Conservation (phyloP, 2,888 invertebrate genomes). For the Scaptomyza flava region DNA sequence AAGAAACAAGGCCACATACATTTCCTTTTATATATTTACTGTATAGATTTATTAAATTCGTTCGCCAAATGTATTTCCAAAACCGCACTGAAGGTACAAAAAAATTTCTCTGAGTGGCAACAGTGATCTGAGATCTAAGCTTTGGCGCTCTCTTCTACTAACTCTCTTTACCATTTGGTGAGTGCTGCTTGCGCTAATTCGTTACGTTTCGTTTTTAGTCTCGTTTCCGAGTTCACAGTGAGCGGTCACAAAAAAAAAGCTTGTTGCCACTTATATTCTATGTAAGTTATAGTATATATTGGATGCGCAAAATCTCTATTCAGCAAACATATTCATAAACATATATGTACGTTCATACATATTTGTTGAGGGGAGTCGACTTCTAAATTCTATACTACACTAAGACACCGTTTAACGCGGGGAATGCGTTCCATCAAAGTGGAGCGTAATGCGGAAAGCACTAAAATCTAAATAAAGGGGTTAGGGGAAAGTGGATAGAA, state of each 20-base stretch:
- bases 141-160: slow-evolving; percentile 12
- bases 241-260: slow-evolving; percentile 49
- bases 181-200: slow-evolving; percentile 30
- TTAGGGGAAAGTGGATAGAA: no score
- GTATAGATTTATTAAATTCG: no score
- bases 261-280: slow-evolving; percentile 21
- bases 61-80: not conserved
- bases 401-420: no score
- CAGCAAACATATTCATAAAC: not conserved
- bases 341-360: not conserved
- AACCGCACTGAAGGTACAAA: not conserved
- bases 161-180: slow-evolving; percentile 16
- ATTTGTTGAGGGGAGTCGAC: slow-evolving; percentile 18
- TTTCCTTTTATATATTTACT: no score
- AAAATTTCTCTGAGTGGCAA: not conserved
- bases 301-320: slow-evolving; percentile 41
- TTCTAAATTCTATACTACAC: slow-evolving; percentile 19
- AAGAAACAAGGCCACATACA: no score
- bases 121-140: slow-evolving; percentile 36
- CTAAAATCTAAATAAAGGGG: no score
- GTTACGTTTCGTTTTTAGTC: slow-evolving; percentile 57
- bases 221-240: slow-evolving; percentile 60
- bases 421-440: no score
- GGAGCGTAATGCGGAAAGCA: no score
- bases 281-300: slow-evolving; percentile 47